phyloP scores from a whole-genome alignment of 2,113 vertebrate species.

The Naja naja region DNA sequence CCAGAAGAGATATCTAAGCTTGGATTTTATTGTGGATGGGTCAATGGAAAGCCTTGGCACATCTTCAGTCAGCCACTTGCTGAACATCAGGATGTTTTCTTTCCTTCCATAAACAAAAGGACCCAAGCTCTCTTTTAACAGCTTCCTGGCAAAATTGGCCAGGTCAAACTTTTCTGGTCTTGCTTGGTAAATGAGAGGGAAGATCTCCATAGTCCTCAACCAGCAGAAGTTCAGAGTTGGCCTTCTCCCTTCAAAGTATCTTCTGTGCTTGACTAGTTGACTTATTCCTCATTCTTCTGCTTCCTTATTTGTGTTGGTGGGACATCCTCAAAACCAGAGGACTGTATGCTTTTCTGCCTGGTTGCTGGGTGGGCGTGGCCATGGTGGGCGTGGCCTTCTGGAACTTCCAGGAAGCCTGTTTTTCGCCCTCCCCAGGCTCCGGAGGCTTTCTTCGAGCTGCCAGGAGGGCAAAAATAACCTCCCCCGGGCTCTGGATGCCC shows the following conservation, averaged over 20 bases:
- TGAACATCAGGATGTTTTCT: not conserved
- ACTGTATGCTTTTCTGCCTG: not conserved
- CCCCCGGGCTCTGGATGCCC: too few relatives aligned
- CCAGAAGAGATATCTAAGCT: not conserved
- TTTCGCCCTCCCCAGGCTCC: too few relatives aligned
- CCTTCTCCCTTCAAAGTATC: not conserved
- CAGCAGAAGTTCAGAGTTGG: not conserved
- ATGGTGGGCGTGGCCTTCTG: too few relatives aligned
- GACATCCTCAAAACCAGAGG: constrained; percentile 32
- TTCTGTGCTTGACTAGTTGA: not conserved
- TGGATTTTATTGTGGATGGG: not conserved
- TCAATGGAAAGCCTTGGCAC: not conserved
- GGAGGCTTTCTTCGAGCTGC: too few relatives aligned
- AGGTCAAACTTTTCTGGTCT: not conserved
- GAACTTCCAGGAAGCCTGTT: too few relatives aligned
- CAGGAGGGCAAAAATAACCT: too few relatives aligned
- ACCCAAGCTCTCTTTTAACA: not conserved
- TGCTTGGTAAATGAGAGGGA: not conserved
- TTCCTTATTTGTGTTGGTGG: constrained; percentile 53
- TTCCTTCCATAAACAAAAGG: not conserved
- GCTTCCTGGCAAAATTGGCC: not conserved
- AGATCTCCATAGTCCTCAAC: not conserved
- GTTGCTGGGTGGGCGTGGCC: too few relatives aligned
- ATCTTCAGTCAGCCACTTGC: not conserved
- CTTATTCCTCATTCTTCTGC: constrained; percentile 25